phyloP scores from a whole-genome alignment of 2,888 invertebrate species.

The Beris morrisii region DNA sequence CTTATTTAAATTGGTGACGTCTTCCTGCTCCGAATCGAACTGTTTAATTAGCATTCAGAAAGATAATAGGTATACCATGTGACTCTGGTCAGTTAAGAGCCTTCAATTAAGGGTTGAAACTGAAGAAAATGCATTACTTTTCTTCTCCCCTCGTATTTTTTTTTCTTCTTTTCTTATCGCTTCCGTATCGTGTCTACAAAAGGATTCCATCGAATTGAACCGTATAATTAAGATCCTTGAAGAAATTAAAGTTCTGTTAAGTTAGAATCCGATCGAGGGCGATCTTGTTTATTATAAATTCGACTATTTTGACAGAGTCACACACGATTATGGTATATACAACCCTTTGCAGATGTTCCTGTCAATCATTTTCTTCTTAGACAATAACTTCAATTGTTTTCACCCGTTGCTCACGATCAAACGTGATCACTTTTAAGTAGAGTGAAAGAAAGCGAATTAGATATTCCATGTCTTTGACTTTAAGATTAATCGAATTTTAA shows the following conservation, averaged over 20 bases:
- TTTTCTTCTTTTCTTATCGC: slow-evolving; percentile 12
- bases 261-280: not conserved
- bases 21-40: slow-evolving; percentile 26
- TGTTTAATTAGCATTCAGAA: slow-evolving; percentile 37
- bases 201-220: slow-evolving; percentile 13
- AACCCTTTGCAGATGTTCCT: slow-evolving; percentile 31
- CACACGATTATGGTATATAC: not conserved
- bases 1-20: slow-evolving; percentile 8
- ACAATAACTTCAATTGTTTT: not conserved
- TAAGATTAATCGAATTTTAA: slow-evolving; percentile 36
- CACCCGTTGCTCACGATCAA: slow-evolving; percentile 6
- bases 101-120: slow-evolving; percentile 33
- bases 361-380: slow-evolving; percentile 33
- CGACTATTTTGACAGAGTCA: slow-evolving; percentile 7
- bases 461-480: not conserved
- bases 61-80: slow-evolving; percentile 23
- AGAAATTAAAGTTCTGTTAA: too few relatives aligned
- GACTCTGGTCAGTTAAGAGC: slow-evolving; percentile 18
- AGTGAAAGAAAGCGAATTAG: slow-evolving; percentile 2
- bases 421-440: not conserved
- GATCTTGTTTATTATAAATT: not conserved
- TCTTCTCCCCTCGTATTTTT: slow-evolving; percentile 13
- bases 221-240: slow-evolving; percentile 19
- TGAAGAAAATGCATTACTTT: slow-evolving; percentile 15
- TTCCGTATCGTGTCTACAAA: slow-evolving; percentile 11